Conservation (phyloP, 2,113 vertebrate species). For the Saiga tatarica region DNA sequence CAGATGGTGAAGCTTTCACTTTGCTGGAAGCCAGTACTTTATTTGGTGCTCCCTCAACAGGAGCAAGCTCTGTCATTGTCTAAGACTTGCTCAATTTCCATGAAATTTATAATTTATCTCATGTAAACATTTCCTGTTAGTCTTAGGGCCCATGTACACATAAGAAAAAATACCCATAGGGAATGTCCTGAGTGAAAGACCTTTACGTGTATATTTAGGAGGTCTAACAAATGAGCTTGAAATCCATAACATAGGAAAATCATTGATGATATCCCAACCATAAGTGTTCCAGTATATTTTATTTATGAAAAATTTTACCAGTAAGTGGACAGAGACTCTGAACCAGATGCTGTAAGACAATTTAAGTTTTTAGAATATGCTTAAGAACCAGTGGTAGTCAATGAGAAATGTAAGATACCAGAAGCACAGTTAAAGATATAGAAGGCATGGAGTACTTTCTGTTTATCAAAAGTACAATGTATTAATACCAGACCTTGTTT, state of each 20-base stretch:
- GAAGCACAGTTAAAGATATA: neutral
- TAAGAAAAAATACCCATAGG: neutral
- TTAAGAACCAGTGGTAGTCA: neutral
- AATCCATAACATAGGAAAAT: neutral
- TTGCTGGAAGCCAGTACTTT: neutral
- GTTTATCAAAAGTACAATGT: neutral
- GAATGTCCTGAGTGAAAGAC: neutral
- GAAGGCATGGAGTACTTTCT: neutral
- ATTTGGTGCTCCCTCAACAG: neutral
- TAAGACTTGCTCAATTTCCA: neutral
- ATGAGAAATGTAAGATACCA: neutral
- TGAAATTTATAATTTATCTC: neutral
- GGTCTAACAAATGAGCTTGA: neutral
- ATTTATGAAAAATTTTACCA: neutral
- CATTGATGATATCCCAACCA: neutral
- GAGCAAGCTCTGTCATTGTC: neutral
- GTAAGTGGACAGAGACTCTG: neutral
- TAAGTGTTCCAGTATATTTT: neutral
- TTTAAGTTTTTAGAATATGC: neutral
- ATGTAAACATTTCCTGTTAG: neutral
- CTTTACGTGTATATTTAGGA: neutral
- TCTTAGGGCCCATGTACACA: neutral
- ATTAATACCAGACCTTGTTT: neutral
- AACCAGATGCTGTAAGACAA: neutral
- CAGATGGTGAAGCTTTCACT: neutral